A percentile compares a stretch with the other conserved stretches of the same genome.
phyloP scores from a whole-genome alignment of 1,140 invertebrate species.

The Drosophila takahashii region DNA sequence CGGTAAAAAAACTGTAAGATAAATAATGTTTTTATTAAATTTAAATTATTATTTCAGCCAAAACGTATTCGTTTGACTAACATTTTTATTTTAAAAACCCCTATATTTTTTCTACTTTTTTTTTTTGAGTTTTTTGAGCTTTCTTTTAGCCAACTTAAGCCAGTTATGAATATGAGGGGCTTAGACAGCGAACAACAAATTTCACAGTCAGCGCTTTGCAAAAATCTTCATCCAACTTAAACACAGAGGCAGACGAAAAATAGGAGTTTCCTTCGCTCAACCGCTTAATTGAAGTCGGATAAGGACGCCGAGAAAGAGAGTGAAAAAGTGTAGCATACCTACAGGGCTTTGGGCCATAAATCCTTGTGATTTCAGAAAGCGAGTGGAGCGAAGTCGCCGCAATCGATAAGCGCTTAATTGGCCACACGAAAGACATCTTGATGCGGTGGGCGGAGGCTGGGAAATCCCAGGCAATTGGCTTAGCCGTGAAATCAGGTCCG shows the following conservation, averaged over 20 bases:
- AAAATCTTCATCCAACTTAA: conserved; percentile 27
- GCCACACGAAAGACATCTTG: conserved; percentile 42
- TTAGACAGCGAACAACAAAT: conserved; percentile 40
- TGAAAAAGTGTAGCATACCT: conserved; percentile 24
- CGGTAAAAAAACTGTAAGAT: too few relatives aligned
- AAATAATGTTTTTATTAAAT: too few relatives aligned
- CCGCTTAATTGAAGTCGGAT: conserved; percentile 53
- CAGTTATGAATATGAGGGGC: conserved; percentile 50
- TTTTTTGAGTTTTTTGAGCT: neutral
- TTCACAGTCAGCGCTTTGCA: conserved; percentile 46
- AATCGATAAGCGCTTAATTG: conserved; percentile 54
- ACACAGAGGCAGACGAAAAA: conserved; percentile 27
- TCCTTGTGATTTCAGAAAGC: conserved; percentile 30
- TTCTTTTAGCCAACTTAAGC: conserved; percentile 23
- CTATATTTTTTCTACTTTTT: neutral
- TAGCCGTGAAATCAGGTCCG: conserved; percentile 24
- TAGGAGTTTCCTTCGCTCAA: conserved; percentile 28
- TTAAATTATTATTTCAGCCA: too few relatives aligned
- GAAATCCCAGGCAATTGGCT: conserved; percentile 12
- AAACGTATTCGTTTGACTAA: too few relatives aligned
- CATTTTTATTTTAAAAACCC: too few relatives aligned
- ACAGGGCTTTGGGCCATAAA: conserved; percentile 37
- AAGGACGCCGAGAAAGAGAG: conserved; percentile 18
- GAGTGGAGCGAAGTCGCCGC: conserved; percentile 14
- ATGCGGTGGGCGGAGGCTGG: conserved; percentile 30